Conservation (phyloP, 1,140 invertebrate species). For the Temnothorax longispinosus region DNA sequence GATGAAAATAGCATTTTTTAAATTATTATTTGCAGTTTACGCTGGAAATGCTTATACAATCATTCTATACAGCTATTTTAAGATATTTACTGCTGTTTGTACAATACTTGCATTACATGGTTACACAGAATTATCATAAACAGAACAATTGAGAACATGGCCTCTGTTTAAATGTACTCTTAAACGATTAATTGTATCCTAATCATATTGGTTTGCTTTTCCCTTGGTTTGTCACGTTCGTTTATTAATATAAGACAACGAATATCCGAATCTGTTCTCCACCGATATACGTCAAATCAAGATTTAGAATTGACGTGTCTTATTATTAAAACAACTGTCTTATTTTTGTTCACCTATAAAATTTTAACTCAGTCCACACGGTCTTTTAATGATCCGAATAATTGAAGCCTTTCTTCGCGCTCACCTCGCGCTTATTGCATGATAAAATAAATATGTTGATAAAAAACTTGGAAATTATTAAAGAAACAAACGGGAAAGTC, state of each 20-base stretch:
- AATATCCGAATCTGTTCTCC: background rate
- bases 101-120: background rate
- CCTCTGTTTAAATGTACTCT: background rate
- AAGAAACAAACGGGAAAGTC: background rate
- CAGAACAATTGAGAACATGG: background rate
- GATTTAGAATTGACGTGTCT: background rate
- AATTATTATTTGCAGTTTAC: background rate
- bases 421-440: constrained; percentile 8
- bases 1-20: background rate
- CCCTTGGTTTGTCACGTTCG: too few species aligned
- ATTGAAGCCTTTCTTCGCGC: constrained; percentile 49
- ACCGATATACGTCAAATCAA: background rate
- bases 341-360: constrained; percentile 17
- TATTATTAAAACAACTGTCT: background rate
- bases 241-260: background rate
- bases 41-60: background rate
- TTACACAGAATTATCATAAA: background rate
- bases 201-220: background rate
- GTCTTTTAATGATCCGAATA: constrained; percentile 30
- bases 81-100: background rate
- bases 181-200: background rate
- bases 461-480: background rate
- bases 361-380: background rate
- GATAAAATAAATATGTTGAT: too few species aligned
- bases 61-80: background rate